Percentiles rank a stretch among this genome's conserved stretches.
These are phyloP conservation scores for Unio delphinus DNA, from an alignment of 2,888 invertebrate species.

Conservation along the genomic window DNA sequence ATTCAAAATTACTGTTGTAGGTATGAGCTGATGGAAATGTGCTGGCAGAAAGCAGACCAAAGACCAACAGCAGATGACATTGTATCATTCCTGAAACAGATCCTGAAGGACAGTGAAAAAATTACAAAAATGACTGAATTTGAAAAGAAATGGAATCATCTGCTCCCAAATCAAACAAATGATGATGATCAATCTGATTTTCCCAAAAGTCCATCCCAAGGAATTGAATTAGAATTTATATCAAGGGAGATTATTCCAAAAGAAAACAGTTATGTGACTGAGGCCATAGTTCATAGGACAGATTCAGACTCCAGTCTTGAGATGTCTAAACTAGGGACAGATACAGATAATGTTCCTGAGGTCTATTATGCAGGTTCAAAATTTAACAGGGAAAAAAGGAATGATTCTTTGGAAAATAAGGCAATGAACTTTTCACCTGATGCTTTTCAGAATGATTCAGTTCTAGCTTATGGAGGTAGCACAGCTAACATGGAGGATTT, in stretches of 20 bases:
- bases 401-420: slow-evolving; percentile 27
- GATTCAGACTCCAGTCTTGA: slow-evolving; percentile 9
- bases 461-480: slow-evolving; percentile 34
- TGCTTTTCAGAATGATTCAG: slow-evolving; percentile 33
- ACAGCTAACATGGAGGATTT: slow-evolving; percentile 8
- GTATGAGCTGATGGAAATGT: slow-evolving; percentile 82
- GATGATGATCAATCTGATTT: too few relatives aligned
- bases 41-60: slow-evolving; percentile 76
- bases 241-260: neutral
- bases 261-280: slow-evolving; percentile 20
- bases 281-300: slow-evolving; percentile 31
- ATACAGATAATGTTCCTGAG: slow-evolving; percentile 27
- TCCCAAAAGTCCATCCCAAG: neutral
- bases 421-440: slow-evolving; percentile 19
- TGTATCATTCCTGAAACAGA: slow-evolving; percentile 72
- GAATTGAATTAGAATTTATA: neutral
- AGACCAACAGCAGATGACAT: slow-evolving; percentile 75
- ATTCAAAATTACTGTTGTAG: slow-evolving; percentile 70
- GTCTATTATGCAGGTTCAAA: slow-evolving; percentile 6
- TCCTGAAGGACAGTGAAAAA: slow-evolving; percentile 72
- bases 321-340: slow-evolving; percentile 21
- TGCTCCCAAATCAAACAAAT: slow-evolving; percentile 11
- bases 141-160: slow-evolving; percentile 32
- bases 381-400: slow-evolving; percentile 16
- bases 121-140: slow-evolving; percentile 1